phyloP scores from a whole-genome alignment of 2,797 vertebrate species.

The Natrix natrix region DNA sequence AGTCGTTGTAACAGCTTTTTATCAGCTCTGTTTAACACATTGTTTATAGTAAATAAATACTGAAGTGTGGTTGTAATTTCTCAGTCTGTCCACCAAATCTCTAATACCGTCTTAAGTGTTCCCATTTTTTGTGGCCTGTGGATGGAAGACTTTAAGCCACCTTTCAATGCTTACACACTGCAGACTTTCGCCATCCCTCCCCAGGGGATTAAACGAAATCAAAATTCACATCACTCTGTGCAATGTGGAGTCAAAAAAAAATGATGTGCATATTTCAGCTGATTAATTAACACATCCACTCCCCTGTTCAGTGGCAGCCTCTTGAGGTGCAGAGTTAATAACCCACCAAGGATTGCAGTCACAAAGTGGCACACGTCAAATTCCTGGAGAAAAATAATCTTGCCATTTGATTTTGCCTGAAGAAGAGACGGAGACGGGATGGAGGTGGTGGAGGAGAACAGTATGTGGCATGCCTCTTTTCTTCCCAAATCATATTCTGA shows the following conservation, averaged over 20 bases:
- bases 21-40: neutral
- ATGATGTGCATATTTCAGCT: conserved; percentile 59
- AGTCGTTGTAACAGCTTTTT: neutral
- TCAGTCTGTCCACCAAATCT: conserved; percentile 26
- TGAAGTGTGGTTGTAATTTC: neutral
- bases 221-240: conserved; percentile 59
- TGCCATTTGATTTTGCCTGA: conserved; percentile 18
- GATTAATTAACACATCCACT: conserved; percentile 66
- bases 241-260: conserved; percentile 49
- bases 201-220: conserved; percentile 59
- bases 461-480: neutral
- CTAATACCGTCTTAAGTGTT: conserved; percentile 30
- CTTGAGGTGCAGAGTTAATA: conserved; percentile 60
- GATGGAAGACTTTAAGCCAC: conserved; percentile 42
- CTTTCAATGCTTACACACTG: conserved; percentile 46
- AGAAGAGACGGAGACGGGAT: neutral
- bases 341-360: conserved; percentile 51
- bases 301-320: conserved; percentile 48
- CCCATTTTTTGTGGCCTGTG: conserved; percentile 14
- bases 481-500: neutral
- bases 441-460: neutral
- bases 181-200: conserved; percentile 47
- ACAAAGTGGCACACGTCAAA: conserved; percentile 42
- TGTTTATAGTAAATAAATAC: neutral
- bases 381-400: conserved; percentile 48